Evolutionary conservation across 2,888 invertebrate genomes (phyloP), one percentile per base, ranked within the genome.

Genomic region (Celastrina argiolus): DNA sequence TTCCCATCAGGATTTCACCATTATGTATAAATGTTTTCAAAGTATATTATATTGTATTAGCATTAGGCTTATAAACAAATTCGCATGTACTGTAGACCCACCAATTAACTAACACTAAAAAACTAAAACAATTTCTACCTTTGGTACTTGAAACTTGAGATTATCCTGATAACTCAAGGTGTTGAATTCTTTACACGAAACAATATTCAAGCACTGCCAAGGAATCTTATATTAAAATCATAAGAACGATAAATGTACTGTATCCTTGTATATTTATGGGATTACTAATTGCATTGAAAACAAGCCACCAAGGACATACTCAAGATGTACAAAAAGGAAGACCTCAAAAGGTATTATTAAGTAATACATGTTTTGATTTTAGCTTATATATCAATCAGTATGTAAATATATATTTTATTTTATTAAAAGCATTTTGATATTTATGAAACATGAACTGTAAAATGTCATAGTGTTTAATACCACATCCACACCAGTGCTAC

Each of bases 361-460:
- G 2, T 31, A 31, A 31, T 7, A 31, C 10, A 4, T 51, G 12
- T 51, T 26, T 51, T 51, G 51, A 51, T 51, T 51, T 51, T 26
- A 51, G 22, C 51, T 16, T 18, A 14, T 51, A 36, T 36, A 36
- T 2, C 10, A 51, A 26, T 26, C 16, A 26, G 12, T 22, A 18
- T 51, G 14, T 26, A 51, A 51, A 51, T 51, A 14, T 26, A 51
- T 26, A 26, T 51, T 51, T 51, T 51, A 51, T 51, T 51, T 51
- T 51, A 51, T 22, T 22, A 26, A 14, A 51, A 51, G 51, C 51
- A 51, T 51, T 45, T 51, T 51, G 51, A 51, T 51, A 51, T 51
- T 51, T 51, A 51, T 51, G 12, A 51, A 51, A 12, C 51, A 51
- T 51, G 22, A 51, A 26, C 22, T 51, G 51, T 51, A 51, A 51